A percentile compares a stretch with the other conserved stretches of the same genome.
These are phyloP conservation scores for Tychaedon coryphoeus DNA, from an alignment of 2,113 vertebrate genomes.

Conservation along the genomic window DNA sequence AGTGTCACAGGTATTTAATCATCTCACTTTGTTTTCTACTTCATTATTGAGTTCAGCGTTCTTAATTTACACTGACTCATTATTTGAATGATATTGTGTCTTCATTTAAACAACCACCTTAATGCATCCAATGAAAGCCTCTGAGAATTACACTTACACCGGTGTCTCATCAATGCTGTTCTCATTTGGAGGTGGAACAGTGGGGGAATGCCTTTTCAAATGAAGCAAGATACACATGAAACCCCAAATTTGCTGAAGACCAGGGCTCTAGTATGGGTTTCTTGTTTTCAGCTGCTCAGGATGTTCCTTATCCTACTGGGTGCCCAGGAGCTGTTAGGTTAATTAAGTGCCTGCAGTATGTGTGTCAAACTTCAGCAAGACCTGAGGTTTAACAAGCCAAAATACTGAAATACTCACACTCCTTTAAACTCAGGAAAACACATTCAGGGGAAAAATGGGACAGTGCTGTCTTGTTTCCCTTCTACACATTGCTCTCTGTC, in stretches of 20 bases:
- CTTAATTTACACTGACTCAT: neutral
- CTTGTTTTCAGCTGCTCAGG: neutral
- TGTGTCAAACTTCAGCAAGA: neutral
- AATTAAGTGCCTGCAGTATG: neutral
- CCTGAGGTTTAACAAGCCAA: neutral
- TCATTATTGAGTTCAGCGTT: neutral
- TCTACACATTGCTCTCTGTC: neutral
- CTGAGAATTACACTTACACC: neutral
- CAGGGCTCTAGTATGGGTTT: neutral
- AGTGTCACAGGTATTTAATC: neutral
- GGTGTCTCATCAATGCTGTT: neutral
- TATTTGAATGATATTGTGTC: neutral
- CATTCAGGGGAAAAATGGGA: neutral
- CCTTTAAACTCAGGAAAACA: neutral
- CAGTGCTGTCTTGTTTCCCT: neutral
- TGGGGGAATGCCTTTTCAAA: accelerated
- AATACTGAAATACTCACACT: neutral
- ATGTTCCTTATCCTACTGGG: neutral
- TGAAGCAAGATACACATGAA: neutral
- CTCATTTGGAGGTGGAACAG: neutral
- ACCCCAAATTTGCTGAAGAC: neutral
- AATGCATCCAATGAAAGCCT: neutral
- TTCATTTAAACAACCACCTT: neutral
- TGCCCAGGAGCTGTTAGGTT: neutral
- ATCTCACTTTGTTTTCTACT: neutral